Evolutionary conservation across 1,140 invertebrate species (phyloP).

Genomic region (Drosophila arizonae): DNA sequence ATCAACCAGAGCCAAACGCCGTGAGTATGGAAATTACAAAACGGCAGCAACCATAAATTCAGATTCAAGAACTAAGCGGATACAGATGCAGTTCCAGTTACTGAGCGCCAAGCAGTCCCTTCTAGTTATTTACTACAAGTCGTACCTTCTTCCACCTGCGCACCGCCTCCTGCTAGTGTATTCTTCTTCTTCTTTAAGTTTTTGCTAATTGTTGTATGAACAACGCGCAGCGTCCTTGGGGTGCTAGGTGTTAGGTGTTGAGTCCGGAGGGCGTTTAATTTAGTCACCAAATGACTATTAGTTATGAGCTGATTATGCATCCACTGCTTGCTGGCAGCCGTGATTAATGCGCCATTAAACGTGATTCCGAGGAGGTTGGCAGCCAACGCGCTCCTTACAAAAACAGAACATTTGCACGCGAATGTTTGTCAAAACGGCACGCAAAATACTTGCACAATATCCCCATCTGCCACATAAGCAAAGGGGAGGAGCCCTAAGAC

Average conservation of each 20-base stretch:
- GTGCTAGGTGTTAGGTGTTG: slow-evolving; percentile 3
- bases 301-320: slow-evolving; percentile 60
- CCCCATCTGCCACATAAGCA: neutral
- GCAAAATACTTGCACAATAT: slow-evolving; percentile 43
- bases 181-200: slow-evolving; percentile 30
- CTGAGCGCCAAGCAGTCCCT: neutral
- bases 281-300: slow-evolving; percentile 53
- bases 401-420: slow-evolving; percentile 57
- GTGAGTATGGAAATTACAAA: slow-evolving; percentile 57
- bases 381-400: slow-evolving; percentile 3
- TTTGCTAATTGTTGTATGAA: slow-evolving; percentile 50
- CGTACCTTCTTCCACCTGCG: neutral
- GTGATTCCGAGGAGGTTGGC: slow-evolving; percentile 31
- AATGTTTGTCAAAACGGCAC: slow-evolving; percentile 44
- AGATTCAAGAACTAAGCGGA: slow-evolving; percentile 3
- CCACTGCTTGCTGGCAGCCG: slow-evolving; percentile 20
- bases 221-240: slow-evolving; percentile 12
- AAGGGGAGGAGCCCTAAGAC: slow-evolving; percentile 24
- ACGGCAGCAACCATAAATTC: slow-evolving; percentile 60
- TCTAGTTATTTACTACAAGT: slow-evolving; percentile 11
- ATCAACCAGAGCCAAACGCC: slow-evolving; percentile 42
- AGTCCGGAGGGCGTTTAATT: slow-evolving; percentile 36
- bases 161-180: neutral
- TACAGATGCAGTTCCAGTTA: neutral
- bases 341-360: slow-evolving; percentile 75